Percentiles rank a stretch among this genome's conserved stretches.
These are phyloP conservation scores for Recurvirostra avosetta DNA, from an alignment of 2,113 vertebrate genomes.

Conservation along the genomic window DNA sequence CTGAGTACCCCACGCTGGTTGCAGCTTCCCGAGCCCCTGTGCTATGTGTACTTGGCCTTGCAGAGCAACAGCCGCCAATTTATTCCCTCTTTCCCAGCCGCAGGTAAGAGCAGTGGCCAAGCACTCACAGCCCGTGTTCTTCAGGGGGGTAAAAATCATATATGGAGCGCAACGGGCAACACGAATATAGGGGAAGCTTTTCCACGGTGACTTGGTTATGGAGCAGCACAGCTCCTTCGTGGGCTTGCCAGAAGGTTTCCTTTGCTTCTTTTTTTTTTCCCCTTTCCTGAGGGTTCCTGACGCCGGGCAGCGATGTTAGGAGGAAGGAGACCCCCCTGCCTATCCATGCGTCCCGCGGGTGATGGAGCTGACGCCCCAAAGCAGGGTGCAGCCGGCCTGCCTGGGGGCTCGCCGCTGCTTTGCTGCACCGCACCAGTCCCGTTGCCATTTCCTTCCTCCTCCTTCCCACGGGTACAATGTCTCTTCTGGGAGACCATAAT, in stretches of 20 bases:
- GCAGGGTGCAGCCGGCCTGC: not conserved
- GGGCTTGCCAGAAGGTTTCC: not conserved
- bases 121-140: not conserved
- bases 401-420: not conserved
- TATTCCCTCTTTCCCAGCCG: not conserved
- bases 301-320: not conserved
- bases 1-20: not conserved
- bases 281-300: not conserved
- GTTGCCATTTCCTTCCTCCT: not conserved
- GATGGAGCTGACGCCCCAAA: not conserved
- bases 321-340: not conserved
- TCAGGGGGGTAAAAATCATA: fast-evolving
- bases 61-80: not conserved
- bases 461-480: fast-evolving
- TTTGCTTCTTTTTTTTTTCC: not conserved
- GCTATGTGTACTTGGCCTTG: not conserved
- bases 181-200: not conserved
- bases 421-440: not conserved
- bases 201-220: not conserved
- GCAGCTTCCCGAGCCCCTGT: not conserved
- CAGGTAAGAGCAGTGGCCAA: not conserved
- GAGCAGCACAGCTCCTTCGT: not conserved
- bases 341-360: fast-evolving
- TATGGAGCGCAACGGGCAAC: fast-evolving
- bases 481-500: not conserved